Percentiles rank a stretch among this genome's conserved stretches.
These are phyloP conservation scores for Rhyacophila brunnea DNA, from an alignment of 1,140 invertebrate species.

Conservation along the genomic window DNA sequence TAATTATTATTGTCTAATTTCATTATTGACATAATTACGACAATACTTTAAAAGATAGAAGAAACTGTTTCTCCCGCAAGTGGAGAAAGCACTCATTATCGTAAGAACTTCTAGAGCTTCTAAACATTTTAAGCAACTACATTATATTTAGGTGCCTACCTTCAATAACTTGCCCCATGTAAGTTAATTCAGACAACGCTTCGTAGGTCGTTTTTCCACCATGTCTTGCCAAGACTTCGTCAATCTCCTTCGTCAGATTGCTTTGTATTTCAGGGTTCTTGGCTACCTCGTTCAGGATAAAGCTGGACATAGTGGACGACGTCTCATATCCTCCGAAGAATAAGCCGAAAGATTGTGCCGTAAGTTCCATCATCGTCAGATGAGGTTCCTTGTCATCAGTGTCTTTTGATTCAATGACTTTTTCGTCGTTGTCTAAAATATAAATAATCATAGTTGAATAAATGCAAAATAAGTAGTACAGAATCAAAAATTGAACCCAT, in stretches of 20 bases:
- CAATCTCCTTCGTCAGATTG: conserved; percentile 57
- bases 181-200: conserved; percentile 47
- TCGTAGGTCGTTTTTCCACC: conserved; percentile 46
- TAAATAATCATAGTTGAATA: no score
- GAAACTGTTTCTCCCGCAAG: no score
- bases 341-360: conserved; percentile 48
- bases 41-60: neutral
- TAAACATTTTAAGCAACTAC: no score
- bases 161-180: conserved; percentile 52
- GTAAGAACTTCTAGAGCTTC: no score
- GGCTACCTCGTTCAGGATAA: conserved; percentile 49
- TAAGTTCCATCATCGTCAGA: conserved; percentile 45
- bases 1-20: no score
- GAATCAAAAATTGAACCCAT: no score
- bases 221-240: conserved; percentile 38
- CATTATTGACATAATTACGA: neutral
- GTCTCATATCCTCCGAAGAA: conserved; percentile 62
- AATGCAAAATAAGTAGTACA: no score
- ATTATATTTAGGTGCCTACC: no score
- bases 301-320: conserved; percentile 52
- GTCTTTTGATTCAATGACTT: conserved; percentile 33
- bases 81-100: no score
- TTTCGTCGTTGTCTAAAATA: neutral
- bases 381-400: conserved; percentile 48
- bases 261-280: conserved; percentile 53